Percentiles rank a stretch among this genome's conserved stretches.
These are phyloP conservation scores for Euleptes europaea DNA, from an alignment of 2,113 vertebrate species.

Conservation along the genomic window DNA sequence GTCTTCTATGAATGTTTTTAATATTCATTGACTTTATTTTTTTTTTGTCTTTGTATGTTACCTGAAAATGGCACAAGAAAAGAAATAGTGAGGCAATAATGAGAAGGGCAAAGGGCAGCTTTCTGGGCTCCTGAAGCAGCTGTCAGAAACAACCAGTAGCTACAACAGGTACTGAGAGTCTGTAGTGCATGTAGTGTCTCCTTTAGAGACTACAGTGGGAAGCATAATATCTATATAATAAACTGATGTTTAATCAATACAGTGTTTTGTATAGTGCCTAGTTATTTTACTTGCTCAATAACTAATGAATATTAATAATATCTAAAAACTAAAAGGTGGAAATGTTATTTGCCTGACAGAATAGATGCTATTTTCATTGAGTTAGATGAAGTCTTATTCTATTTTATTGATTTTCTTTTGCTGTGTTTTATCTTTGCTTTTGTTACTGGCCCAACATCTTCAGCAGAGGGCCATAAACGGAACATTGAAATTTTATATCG, in stretches of 20 bases:
- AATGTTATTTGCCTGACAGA: slow-evolving; percentile 14
- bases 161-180: background rate
- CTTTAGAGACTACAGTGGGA: background rate
- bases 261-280: background rate
- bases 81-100: no score
- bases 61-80: background rate
- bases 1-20: no score
- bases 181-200: background rate
- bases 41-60: no score
- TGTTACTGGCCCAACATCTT: background rate
- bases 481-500: background rate
- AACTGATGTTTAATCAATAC: background rate
- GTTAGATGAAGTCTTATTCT: background rate
- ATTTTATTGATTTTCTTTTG: background rate
- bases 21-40: no score
- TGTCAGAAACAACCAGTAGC: no score
- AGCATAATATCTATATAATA: background rate
- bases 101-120: no score
- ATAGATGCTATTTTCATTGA: slow-evolving; percentile 27
- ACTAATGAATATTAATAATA: background rate
- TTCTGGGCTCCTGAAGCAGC: background rate
- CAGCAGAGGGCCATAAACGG: background rate
- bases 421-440: no score
- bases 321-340: slow-evolving; percentile 35
- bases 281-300: background rate